Evolutionary conservation across 1,140 invertebrate species (phyloP), one percentile per base, ranked within the genome.

Genomic region (Pygmarrhopalites habei): DNA sequence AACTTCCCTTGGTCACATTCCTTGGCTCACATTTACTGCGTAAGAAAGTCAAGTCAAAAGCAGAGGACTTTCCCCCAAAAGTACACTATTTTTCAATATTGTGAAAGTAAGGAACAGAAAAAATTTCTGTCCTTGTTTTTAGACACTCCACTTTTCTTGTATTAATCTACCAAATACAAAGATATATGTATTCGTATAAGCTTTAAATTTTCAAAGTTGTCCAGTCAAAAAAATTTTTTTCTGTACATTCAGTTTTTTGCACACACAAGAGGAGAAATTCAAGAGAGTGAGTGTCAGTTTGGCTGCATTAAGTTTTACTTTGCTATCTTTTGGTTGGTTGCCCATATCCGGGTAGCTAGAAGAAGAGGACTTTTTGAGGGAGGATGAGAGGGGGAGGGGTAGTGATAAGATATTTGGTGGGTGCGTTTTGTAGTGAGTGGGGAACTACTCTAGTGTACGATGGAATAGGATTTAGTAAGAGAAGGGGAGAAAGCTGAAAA

Each of bases 321-420:
- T 5, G n/a, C 44, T 46, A 46, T 46, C 44, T 46, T 19, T 46
- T 46, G 44, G 44, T 46, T 46, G 44, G 44, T n/a, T 46, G 44
- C 44, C 44, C 44, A 46, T 46, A 46, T 46, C 44, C 44, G 44
- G 44, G 15, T 19, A 21, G 44, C 32, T 15, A 35, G 35, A 39
- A 21, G 7, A 21, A 46, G 44, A 46, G 44, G 15, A 14, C 19
- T 46, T 46, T n/a, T 46, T n/a, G 17, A 39, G 35, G 17, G 7
- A 39, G 17, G 35, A 39, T 39, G 35, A 10, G 7, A 10, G 35
- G 7, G 35, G 7, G 35, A 39, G 35, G 35, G 17, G 17, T 14
- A 46, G 44, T 46, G 15, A 46, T 46, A 46, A 46, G 21, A 19
- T 46, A n/a, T 46, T 17, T 46, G 21, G 10, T 46, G n/a, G n/a